Percentiles rank a stretch among this genome's conserved stretches.
Evolutionary conservation across 2,113 vertebrate species (phyloP).

Genomic region (Chroicocephalus ridibundus): DNA sequence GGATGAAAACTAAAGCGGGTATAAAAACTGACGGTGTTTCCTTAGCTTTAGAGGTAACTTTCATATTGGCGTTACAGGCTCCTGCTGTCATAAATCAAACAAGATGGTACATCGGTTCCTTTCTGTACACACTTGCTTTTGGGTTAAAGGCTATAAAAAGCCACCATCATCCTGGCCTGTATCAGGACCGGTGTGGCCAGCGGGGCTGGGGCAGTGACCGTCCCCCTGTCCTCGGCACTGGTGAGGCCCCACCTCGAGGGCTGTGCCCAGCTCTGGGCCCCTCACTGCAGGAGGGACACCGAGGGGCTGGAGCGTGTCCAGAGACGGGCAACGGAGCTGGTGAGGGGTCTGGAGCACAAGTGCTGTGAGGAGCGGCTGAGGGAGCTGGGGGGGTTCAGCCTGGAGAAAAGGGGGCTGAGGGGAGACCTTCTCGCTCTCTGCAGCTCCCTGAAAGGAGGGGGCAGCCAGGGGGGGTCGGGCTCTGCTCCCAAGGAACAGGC

Average conservation of each 20-base stretch:
- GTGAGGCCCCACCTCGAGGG: no score
- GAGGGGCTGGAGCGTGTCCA: no score
- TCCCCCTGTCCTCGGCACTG: no score
- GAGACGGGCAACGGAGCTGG: no score
- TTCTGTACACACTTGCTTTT: neutral
- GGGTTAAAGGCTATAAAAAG: neutral
- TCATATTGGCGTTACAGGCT: neutral
- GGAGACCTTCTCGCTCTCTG: no score
- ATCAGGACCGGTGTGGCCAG: no score
- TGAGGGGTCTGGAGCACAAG: no score
- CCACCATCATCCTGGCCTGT: no score
- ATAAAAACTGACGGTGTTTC: neutral
- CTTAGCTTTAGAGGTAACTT: neutral
- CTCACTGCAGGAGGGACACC: no score
- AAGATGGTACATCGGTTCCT: neutral
- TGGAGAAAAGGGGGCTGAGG: neutral
- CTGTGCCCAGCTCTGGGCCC: neutral
- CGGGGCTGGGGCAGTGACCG: no score
- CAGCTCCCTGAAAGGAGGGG: neutral
- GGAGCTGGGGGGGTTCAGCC: no score
- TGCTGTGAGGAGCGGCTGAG: no score
- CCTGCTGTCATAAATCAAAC: neutral
- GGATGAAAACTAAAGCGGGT: neutral
- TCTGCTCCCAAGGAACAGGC: neutral
- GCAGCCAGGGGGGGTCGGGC: neutral